Evolutionary conservation across 2,113 vertebrate genomes (phyloP), one percentile per base, ranked within the genome.

Genomic region (Fregetta grallaria): DNA sequence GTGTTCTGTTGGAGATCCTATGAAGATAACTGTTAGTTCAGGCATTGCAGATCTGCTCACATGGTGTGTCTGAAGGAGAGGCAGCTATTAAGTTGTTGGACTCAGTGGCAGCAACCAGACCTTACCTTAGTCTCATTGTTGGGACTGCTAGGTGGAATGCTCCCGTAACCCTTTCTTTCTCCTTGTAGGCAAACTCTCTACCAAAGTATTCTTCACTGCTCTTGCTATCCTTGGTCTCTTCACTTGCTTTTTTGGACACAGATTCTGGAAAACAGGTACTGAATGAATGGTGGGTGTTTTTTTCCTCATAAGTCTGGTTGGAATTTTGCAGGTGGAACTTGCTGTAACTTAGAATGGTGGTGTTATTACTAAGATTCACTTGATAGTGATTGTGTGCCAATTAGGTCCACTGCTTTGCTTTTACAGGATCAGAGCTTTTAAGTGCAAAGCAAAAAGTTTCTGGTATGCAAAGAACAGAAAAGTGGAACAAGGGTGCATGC

Each of bases 201-300:
- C 99, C 34, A 99, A 99, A 97, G 62, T 99, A 12, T 99, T 99
- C 92, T 99, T 99, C 94, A 99, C 98, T 65, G 71, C 98, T 67
- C 70, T 97, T 66, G 99, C 98, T 63, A 29, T 99, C 88, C 98
- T 99, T 21, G 99, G 99, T 13, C 97, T 99, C 76, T 99, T 99
- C 45, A 88, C 98, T 81, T 99, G 99, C 94, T 99, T 99, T 96
- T 97, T 98, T 45, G 99, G 99, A 25, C 99, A 99, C 92, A 98
- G 98, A 52, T 99, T 99, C 97, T 99, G 99, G 97, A 99, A 99
- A 98, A 98, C 98, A 97, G 99, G 99, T 99, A 97, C 49, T 38
- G 20, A 61, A 61, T 61, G 21, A 22, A 22, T 36, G 23, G 42
- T 21, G 23, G 12, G 55, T 68, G 3, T 29, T 20, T 59, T 27